These are phyloP conservation scores for Hydrotaea cyrtoneurina DNA, from an alignment of 2,888 invertebrate genomes.

Conservation along the genomic window DNA sequence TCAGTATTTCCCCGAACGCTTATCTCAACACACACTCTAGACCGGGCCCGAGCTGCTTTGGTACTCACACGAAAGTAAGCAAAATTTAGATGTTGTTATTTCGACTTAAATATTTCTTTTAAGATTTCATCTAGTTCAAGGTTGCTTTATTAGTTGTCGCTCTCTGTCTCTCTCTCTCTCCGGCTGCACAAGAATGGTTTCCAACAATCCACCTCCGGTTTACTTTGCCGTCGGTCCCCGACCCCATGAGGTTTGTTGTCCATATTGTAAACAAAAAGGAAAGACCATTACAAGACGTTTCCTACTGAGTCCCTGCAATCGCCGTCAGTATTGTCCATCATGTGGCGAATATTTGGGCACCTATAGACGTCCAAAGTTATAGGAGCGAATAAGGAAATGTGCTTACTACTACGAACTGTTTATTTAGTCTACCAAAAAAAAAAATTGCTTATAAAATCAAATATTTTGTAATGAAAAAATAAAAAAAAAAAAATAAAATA, in stretches of 20 bases:
- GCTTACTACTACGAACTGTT: background rate
- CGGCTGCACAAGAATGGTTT: slow-evolving; percentile 7
- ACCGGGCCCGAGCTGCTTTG: background rate
- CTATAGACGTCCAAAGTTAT: slow-evolving; percentile 77
- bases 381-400: slow-evolving; percentile 25
- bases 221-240: slow-evolving; percentile 79
- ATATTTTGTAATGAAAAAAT: background rate
- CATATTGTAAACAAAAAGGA: slow-evolving; percentile 75
- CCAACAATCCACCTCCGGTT: slow-evolving; percentile 43
- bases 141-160: background rate
- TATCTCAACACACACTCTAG: slow-evolving; percentile 9
- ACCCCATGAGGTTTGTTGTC: slow-evolving; percentile 76
- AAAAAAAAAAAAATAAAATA: background rate
- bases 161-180: background rate
- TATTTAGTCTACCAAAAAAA: background rate
- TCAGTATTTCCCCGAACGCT: slow-evolving; percentile 48
- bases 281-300: slow-evolving; percentile 74
- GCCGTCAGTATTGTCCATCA: slow-evolving; percentile 76
- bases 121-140: slow-evolving; percentile 27
- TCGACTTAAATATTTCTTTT: background rate
- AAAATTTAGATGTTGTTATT: background rate
- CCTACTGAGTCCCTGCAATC: slow-evolving; percentile 73
- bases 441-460: background rate
- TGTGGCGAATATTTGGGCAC: slow-evolving; percentile 79
- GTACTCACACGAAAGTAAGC: background rate